These are phyloP conservation scores for Lynx canadensis DNA, from an alignment of 2,113 vertebrate genomes.

Conservation along the genomic window DNA sequence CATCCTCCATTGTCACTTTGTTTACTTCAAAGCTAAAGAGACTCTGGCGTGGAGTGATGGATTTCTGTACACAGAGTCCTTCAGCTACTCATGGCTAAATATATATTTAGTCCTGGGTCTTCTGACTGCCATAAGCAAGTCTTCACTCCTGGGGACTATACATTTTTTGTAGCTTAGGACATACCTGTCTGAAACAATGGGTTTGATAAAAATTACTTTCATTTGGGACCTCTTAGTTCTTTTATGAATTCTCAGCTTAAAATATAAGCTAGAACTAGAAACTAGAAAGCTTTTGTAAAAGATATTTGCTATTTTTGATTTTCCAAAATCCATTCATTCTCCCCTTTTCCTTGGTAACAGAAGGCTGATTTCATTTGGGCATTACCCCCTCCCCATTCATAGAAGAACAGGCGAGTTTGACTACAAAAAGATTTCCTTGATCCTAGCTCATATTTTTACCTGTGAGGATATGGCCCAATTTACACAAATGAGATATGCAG, in stretches of 20 bases:
- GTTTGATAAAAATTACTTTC: not conserved
- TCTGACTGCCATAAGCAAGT: not conserved
- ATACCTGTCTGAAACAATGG: not conserved
- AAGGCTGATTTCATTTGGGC: not conserved
- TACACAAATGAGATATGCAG: not conserved
- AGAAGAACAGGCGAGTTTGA: not conserved
- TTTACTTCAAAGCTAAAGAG: not conserved
- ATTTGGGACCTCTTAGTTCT: not conserved
- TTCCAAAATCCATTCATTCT: not conserved
- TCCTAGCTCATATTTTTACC: not conserved
- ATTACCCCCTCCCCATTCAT: not conserved
- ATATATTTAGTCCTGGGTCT: not conserved
- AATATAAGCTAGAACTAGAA: not conserved
- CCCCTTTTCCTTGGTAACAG: not conserved
- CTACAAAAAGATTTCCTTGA: not conserved
- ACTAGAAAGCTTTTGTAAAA: not conserved
- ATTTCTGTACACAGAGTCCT: not conserved
- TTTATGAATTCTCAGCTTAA: slow-evolving; percentile 1
- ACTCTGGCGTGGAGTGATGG: not conserved
- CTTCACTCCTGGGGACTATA: too few species aligned
- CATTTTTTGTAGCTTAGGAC: not conserved
- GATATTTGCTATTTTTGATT: not conserved
- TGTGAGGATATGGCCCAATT: not conserved
- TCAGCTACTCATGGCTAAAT: not conserved
- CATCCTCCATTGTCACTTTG: not conserved